A percentile compares a stretch with the other conserved stretches of the same genome.
Evolutionary conservation across 2,797 vertebrate genomes (phyloP).

Genomic region (Ibycter americanus): DNA sequence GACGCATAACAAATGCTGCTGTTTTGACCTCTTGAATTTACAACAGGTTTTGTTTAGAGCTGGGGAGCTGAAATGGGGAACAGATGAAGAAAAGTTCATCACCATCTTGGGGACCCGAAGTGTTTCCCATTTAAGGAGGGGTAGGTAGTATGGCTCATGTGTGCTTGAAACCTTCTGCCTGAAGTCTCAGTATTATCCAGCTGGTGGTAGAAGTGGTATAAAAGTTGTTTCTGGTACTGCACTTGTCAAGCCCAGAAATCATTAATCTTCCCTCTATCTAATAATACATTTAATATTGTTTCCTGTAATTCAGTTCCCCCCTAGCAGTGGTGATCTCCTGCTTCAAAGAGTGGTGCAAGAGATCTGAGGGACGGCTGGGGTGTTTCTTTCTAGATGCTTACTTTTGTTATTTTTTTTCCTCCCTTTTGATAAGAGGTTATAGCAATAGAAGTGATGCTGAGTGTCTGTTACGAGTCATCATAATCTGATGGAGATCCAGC

Average conservation of each 20-base stretch:
- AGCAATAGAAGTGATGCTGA: background rate
- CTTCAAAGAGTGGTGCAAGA: background rate
- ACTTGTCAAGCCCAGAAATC: background rate
- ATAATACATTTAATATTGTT: background rate
- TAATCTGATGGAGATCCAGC: background rate
- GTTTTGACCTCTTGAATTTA: background rate
- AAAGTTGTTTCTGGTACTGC: background rate
- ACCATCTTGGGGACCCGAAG: conserved; percentile 92
- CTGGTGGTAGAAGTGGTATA: background rate
- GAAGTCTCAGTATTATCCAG: background rate
- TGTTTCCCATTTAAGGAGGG: conserved; percentile 84
- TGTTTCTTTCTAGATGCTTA: background rate
- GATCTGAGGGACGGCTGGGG: background rate
- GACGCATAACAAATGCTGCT: background rate
- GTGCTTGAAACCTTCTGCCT: background rate
- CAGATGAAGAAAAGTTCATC: conserved; percentile 94
- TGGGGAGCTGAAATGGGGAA: conserved; percentile 91
- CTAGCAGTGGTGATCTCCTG: background rate
- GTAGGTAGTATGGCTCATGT: conserved; percentile 69
- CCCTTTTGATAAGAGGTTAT: background rate
- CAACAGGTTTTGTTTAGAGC: conserved; percentile 88
- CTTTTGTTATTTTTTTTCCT: background rate
- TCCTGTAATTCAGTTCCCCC: background rate
- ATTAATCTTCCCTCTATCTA: background rate
- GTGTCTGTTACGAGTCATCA: background rate